Percentiles rank a stretch among this genome's conserved stretches.
phyloP scores from a whole-genome alignment of 1,140 invertebrate genomes.

The Platorchestia sp. region DNA sequence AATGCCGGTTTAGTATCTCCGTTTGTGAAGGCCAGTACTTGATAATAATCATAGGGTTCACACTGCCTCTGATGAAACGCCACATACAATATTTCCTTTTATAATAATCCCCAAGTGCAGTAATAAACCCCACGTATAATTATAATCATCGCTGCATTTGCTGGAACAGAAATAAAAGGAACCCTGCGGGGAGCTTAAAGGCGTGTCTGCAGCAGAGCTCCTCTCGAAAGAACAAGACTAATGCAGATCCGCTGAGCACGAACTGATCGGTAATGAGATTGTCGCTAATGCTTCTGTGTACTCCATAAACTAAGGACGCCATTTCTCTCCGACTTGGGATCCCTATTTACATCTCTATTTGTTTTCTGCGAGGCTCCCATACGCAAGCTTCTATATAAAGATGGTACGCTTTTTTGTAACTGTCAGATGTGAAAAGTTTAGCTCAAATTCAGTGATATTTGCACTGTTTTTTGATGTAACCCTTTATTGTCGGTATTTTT shows the following conservation, averaged over 20 bases:
- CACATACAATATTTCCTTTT: too few relatives aligned
- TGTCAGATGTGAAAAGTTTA: too few relatives aligned
- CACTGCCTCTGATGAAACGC: too few relatives aligned
- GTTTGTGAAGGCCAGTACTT: too few relatives aligned
- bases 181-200: neutral
- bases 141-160: neutral
- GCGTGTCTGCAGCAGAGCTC: neutral
- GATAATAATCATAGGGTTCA: too few relatives aligned
- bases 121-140: too few relatives aligned
- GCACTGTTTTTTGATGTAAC: neutral
- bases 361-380: neutral
- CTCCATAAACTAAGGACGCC: slow-evolving; percentile 11
- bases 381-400: neutral
- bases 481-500: too few relatives aligned
- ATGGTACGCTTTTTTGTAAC: too few relatives aligned
- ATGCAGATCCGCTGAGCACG: neutral
- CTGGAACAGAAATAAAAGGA: neutral
- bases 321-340: neutral
- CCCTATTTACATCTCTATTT: neutral
- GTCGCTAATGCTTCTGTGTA: neutral
- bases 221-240: neutral
- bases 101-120: too few relatives aligned
- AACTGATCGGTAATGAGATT: slow-evolving; percentile 14
- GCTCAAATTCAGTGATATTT: neutral
- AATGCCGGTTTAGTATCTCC: too few relatives aligned